phyloP scores from a whole-genome alignment of 1,140 invertebrate genomes.

The Sitobion miscanthi region DNA sequence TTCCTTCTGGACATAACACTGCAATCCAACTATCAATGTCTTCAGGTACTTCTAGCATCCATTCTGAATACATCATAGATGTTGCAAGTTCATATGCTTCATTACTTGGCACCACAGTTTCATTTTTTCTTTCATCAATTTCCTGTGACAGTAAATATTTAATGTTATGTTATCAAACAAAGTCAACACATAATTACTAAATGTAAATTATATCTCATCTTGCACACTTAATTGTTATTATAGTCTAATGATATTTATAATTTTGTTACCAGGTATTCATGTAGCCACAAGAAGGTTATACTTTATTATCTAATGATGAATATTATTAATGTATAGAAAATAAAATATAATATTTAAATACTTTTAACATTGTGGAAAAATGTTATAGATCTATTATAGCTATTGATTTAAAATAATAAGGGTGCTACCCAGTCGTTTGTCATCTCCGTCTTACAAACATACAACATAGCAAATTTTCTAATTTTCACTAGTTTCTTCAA shows the following conservation, averaged over 20 bases:
- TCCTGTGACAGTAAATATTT: neutral
- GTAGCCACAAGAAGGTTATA: neutral
- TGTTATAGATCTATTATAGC: neutral
- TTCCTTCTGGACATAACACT: conserved; percentile 82
- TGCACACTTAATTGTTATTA: too few relatives aligned
- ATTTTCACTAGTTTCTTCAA: too few relatives aligned
- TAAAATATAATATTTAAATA: neutral
- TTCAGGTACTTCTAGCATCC: conserved; percentile 83
- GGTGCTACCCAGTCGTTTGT: too few relatives aligned
- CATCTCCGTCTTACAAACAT: too few relatives aligned
- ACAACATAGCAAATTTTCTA: too few relatives aligned
- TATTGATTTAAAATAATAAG: neutral
- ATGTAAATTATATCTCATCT: too few relatives aligned
- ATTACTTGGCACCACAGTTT: neutral
- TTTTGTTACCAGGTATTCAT: neutral
- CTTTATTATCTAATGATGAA: neutral
- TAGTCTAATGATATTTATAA: neutral
- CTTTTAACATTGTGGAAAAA: too few relatives aligned
- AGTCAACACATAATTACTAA: neutral
- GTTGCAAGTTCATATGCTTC: conserved; percentile 55
- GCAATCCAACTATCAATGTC: conserved; percentile 83
- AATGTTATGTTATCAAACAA: neutral
- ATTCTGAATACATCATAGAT: conserved; percentile 85
- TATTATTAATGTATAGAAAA: neutral
- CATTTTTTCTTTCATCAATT: conserved; percentile 11